Base-by-base conservation (phyloP, 2,113 vertebrate species). In the Rattus rattus region DNA sequence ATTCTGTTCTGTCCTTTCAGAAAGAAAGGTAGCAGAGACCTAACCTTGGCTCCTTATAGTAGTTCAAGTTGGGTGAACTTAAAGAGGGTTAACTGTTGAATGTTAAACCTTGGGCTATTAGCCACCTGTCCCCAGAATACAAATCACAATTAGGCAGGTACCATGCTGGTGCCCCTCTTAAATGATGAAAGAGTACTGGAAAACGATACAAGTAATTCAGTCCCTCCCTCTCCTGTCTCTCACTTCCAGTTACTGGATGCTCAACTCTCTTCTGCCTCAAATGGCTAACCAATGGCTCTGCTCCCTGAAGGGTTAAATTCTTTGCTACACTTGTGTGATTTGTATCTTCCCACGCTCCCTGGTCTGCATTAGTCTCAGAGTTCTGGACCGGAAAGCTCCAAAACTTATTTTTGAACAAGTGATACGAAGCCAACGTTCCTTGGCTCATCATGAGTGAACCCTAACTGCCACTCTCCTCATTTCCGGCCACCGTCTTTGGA, bases 361-460 rank as follows among this genome's bases (percentile, higher is more conserved):
- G 88, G 67, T 86, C 95, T 88, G 7, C 61, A 92, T 92, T 36
- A 91, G 67, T 88, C 52, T 92, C 76, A 83, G 91, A 91, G 36
- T 54, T 88, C 87, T 89, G 69, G 36, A 54, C 14, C 75, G 59
- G 70, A 91, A 30, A 77, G 30, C 47, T 56, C 22, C 56, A 73
- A 93, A 24, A 75, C 84, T 47, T 88, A n/a, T 63, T 84, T 84
- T 84, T 84, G 59, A 84, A 26, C 7, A 54, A 54, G 59, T 3
- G 20, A 90, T 36, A 77, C 14, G 43, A 43, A 75, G 43, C 16
- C 63, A 54, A 61, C 47, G 83, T 92, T 63, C 77, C 47, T 22
- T 1, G 24, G 0, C 26, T 69, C 52, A 17, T 92, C 9, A n/a
- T 63, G 43, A 72, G 73, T 36, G 3, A 80, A 85, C 33, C 75